Percentiles rank a stretch among this genome's conserved stretches.
phyloP scores from a whole-genome alignment of 2,888 invertebrate species.

The Heliconius cydno region DNA sequence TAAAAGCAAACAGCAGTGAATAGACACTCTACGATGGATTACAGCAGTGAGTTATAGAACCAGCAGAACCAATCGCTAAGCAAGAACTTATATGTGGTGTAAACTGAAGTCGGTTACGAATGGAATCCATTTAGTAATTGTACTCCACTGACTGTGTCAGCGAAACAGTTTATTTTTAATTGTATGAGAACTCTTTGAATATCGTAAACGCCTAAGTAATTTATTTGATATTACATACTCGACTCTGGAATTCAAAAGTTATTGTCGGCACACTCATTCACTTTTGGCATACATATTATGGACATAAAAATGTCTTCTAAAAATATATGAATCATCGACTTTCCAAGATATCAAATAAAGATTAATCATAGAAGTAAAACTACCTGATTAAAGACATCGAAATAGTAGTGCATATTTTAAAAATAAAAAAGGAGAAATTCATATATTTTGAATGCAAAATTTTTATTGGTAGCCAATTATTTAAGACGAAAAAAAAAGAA shows the following conservation, averaged over 20 bases:
- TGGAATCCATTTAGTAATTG: not conserved
- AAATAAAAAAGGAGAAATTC: not conserved
- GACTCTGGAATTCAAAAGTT: not conserved
- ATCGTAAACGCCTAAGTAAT: not conserved
- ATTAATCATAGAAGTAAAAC: not conserved
- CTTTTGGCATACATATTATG: not conserved
- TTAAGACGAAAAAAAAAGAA: too few relatives aligned
- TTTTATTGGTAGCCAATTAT: not conserved
- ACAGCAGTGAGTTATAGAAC: not conserved
- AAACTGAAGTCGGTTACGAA: not conserved
- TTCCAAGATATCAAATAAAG: constrained; percentile 1
- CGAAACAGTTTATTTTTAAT: constrained; percentile 2
- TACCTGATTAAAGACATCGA: not conserved
- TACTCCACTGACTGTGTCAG: not conserved
- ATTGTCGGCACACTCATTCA: not conserved
- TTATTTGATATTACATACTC: not conserved
- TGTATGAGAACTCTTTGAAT: not conserved
- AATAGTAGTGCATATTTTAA: not conserved
- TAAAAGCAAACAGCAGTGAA: constrained; percentile 13
- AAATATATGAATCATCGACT: not conserved
- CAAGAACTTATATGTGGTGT: not conserved
- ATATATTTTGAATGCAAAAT: not conserved
- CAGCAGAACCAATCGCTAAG: not conserved
- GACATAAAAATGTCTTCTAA: not conserved
- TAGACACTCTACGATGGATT: not conserved